phyloP scores from a whole-genome alignment of 2,888 invertebrate genomes.

The Drosophila histrio region DNA sequence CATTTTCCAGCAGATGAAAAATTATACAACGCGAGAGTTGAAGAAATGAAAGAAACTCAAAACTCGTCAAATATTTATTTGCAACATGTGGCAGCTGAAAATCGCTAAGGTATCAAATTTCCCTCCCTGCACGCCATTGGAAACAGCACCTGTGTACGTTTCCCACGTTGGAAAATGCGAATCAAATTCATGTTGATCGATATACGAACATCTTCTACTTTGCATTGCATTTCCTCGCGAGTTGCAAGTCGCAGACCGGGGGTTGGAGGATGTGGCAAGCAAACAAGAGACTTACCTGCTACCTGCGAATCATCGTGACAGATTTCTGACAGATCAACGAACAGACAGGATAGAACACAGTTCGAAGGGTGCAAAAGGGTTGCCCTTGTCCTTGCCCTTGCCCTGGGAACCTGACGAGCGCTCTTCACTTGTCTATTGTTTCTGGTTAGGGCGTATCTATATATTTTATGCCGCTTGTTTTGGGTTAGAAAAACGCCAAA shows the following conservation, averaged over 20 bases:
- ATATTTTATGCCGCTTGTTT: slow-evolving; percentile 39
- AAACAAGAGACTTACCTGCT: background rate
- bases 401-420: slow-evolving; percentile 29
- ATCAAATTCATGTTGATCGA: slow-evolving; percentile 74
- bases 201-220: slow-evolving; percentile 34
- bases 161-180: slow-evolving; percentile 72
- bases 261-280: slow-evolving; percentile 16
- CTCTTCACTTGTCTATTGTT: slow-evolving; percentile 15
- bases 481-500: slow-evolving; percentile 61
- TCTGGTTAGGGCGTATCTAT: background rate
- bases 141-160: slow-evolving; percentile 71
- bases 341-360: slow-evolving; percentile 21
- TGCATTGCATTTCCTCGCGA: slow-evolving; percentile 31
- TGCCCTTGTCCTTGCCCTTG: slow-evolving; percentile 33
- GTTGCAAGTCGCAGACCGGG: background rate
- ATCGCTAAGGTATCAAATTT: slow-evolving; percentile 52
- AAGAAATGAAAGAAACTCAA: slow-evolving; percentile 24
- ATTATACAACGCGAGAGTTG: slow-evolving; percentile 30
- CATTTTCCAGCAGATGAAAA: slow-evolving; percentile 36
- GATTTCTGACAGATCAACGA: slow-evolving; percentile 47
- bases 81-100: slow-evolving; percentile 49
- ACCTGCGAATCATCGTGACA: slow-evolving; percentile 47
- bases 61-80: slow-evolving; percentile 55
- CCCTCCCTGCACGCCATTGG: slow-evolving; percentile 4
- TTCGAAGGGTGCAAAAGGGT: slow-evolving; percentile 39